Base-by-base conservation (phyloP, 2,888 invertebrate genomes). In the Euclidia mi region DNA sequence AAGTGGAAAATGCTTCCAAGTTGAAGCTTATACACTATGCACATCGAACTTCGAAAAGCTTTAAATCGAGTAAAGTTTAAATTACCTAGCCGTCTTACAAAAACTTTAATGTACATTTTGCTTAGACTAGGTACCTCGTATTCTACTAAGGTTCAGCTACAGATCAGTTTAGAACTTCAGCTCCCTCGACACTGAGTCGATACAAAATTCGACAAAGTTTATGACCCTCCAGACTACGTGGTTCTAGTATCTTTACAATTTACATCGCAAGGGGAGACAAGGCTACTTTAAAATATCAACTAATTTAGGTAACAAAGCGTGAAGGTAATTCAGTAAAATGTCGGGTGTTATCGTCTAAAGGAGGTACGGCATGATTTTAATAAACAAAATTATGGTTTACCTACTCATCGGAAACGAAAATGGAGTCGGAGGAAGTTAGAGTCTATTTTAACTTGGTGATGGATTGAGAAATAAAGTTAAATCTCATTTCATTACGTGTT, bases 121-220 rank as follows among this genome's bases (percentile, higher is more conserved):
- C 7, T 46, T 34, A 55, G 67, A 64, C 48, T 46, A 50, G 31
- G 38, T 45, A 55, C 43, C 56, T 65, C 55, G 46, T 57, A 45
- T 58, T 49, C 56, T 20, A 28, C 50, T 48, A 45, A 55, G 48
- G 63, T 59, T 70, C n/a, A n/a, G n/a, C n/a, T n/a, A n/a, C n/a
- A n/a, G n/a, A 63, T 68, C 64, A 66, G 69, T 58, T 65, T 44
- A 57, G 31, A 76, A 72, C 47, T 72, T 63, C 45, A 42, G 49
- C 53, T 71, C 73, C 69, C 64, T 32, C 53, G 64, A 50, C 52
- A 42, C 51, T 20, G 41, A 51, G 49, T 56, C 41, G 51, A 56
- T 59, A 59, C 51, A 48, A 73, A 66, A 73, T 64, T 67, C 17
- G 38, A 45, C 37, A 57, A 66, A 73, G 55, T 75, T 75, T 71